Percentiles rank a stretch among this genome's conserved stretches.
Evolutionary conservation across 2,888 invertebrate species (phyloP).

Genomic region (Rhodophaea formosa): DNA sequence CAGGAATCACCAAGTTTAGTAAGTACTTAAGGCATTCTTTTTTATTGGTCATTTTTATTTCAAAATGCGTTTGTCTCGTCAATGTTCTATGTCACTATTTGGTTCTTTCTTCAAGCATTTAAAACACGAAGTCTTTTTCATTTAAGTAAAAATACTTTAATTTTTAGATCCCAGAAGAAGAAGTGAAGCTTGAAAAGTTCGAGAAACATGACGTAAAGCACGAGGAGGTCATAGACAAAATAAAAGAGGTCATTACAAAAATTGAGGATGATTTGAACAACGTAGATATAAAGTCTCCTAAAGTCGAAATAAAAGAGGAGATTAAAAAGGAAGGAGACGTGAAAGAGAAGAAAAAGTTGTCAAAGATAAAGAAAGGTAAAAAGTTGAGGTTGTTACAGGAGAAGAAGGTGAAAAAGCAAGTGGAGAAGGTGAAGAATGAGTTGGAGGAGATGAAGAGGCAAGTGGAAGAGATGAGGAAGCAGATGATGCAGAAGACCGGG

Average conservation of each 20-base stretch:
- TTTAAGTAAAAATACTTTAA: too few species aligned
- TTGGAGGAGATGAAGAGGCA: constrained; percentile 63
- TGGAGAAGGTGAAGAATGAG: constrained; percentile 61
- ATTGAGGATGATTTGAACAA: constrained; percentile 59
- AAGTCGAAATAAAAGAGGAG: constrained; percentile 33
- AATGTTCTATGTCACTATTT: too few species aligned
- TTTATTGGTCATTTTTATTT: neutral
- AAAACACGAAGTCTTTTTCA: too few species aligned
- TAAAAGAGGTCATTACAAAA: constrained; percentile 68
- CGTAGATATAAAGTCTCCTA: constrained; percentile 38
- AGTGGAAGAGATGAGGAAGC: constrained; percentile 62
- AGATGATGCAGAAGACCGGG: constrained; percentile 54
- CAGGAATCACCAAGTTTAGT: neutral
- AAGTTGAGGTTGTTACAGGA: constrained; percentile 52
- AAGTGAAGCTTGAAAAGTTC: constrained; percentile 59
- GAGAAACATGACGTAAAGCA: constrained; percentile 54
- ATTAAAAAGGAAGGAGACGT: constrained; percentile 24
- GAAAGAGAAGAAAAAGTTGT: constrained; percentile 32
- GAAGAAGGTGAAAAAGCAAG: constrained; percentile 61
- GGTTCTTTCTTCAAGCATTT: too few species aligned
- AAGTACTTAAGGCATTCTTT: neutral
- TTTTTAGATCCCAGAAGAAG: constrained; percentile 56
- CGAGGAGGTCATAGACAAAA: constrained; percentile 63
- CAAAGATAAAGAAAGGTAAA: constrained; percentile 58
- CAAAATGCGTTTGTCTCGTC: too few species aligned